Base-by-base conservation (phyloP, 2,888 invertebrate species). In the Ichneumon xanthorius region DNA sequence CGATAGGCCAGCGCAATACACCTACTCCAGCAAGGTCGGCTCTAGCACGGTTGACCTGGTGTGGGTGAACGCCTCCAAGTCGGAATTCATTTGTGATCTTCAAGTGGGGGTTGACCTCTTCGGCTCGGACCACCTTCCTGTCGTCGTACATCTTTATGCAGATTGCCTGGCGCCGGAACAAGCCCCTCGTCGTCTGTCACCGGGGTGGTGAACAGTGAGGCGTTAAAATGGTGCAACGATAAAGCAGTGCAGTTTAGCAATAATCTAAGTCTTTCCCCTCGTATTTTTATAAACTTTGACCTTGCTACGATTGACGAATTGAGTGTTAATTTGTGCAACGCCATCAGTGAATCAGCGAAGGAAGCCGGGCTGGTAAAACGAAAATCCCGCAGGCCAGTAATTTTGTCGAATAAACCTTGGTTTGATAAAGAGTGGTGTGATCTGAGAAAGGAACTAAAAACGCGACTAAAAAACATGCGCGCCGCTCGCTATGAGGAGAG, bases 381-480 rank as follows among this genome's bases (percentile, higher is more conserved):
- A 30, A 63, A 26, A 26, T 26, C 26, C 26, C 26, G 26, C 26
- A 26, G 26, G 26, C 26, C 26, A 26, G 26, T 26, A 26, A 26
- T 26, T 26, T 26, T 1, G 26, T 26, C 26, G 26, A 26, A 26
- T 26, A 68, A 48, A 22, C 2, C 45, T 11, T 68, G 68, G 48
- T 68, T 68, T 14, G 68, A 68, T 11, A 45, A 68, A 5, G 19
- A 45, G 5, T 68, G 68, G 26, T 14, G 45, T 16, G 68, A 19
- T 3, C 2, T 9, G 45, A 7, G 68, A 22, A 45, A 26, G 11
- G 19, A 26, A 0, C 48, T 14, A 48, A 68, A 48, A n/a, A 2
- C 9, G 14, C 48, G 19, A 22, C 14, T 63, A 16, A 63, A 22
- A 33, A 7, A 6, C 14, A 61, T 61, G 61, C 45, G 40, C 6